phyloP scores from a whole-genome alignment of 1,140 invertebrate genomes.

The Bombus pascuorum region DNA sequence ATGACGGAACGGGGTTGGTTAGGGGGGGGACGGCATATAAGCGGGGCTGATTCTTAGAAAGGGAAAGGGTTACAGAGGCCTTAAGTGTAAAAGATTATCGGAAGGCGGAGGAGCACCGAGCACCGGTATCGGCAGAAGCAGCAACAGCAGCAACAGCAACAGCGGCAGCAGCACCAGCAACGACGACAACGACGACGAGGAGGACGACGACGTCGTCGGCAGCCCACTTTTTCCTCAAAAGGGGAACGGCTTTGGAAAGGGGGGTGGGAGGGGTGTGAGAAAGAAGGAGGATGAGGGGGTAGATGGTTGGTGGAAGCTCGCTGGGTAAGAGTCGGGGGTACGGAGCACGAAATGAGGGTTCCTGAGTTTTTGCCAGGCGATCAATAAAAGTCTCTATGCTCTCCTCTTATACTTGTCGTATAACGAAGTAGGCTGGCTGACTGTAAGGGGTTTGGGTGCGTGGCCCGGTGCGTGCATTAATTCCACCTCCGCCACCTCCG shows the following conservation, averaged over 20 bases:
- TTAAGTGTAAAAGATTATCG: conserved; percentile 80
- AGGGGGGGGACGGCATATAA: neutral
- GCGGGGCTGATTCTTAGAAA: conserved; percentile 55
- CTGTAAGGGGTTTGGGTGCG: conserved; percentile 77
- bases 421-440: conserved; percentile 81
- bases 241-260: conserved; percentile 51
- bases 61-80: conserved; percentile 72
- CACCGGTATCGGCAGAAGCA: conserved; percentile 53
- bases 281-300: conserved; percentile 48
- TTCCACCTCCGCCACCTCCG: conserved; percentile 77
- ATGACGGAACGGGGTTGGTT: conserved; percentile 20
- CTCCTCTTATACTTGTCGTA: conserved; percentile 81
- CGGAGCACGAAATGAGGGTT: conserved; percentile 80
- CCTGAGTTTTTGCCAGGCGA: conserved; percentile 83
- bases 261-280: conserved; percentile 45
- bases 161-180: conserved; percentile 1
- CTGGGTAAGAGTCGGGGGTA: conserved; percentile 73
- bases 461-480: conserved; percentile 82
- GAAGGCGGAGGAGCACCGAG: conserved; percentile 54
- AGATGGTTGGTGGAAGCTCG: conserved; percentile 58
- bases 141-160: conserved; percentile 55
- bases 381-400: conserved; percentile 83
- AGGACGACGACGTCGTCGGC: conserved; percentile 60
- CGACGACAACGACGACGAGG: conserved; percentile 37
- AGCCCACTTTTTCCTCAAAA: conserved; percentile 67